phyloP scores from a whole-genome alignment of 2,797 vertebrate species.

The Adelosebastes latens region DNA sequence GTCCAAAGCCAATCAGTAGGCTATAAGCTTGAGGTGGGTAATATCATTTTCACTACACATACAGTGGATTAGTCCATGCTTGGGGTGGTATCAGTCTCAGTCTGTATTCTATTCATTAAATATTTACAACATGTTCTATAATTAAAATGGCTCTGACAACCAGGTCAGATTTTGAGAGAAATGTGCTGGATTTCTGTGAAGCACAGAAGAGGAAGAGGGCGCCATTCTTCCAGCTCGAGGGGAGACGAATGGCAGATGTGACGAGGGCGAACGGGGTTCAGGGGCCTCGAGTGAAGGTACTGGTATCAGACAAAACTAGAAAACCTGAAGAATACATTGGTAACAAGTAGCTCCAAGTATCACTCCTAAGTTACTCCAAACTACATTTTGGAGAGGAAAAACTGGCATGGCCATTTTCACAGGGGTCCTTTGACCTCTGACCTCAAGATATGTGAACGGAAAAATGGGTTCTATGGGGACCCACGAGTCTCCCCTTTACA shows the following conservation, averaged over 20 bases:
- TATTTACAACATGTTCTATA: conserved; percentile 31
- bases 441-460: too few species aligned
- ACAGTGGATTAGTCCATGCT: conserved; percentile 10
- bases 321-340: too few species aligned
- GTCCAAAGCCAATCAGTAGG: not conserved
- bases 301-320: too few species aligned
- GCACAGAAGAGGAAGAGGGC: not conserved
- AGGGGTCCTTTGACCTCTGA: too few species aligned
- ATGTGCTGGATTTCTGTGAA: conserved; percentile 25
- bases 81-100: conserved; percentile 12
- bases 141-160: conserved; percentile 34
- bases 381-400: too few species aligned
- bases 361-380: too few species aligned
- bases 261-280: not conserved
- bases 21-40: not conserved
- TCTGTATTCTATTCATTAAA: conserved; percentile 20
- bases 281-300: too few species aligned
- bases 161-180: conserved; percentile 17
- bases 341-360: too few species aligned
- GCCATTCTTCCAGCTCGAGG: not conserved
- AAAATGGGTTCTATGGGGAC: too few species aligned
- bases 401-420: too few species aligned
- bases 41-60: not conserved
- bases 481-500: too few species aligned
- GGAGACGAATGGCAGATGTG: conserved; percentile 3